phyloP scores from a whole-genome alignment of 1,140 invertebrate genomes.

The Saccostrea cuccullata region DNA sequence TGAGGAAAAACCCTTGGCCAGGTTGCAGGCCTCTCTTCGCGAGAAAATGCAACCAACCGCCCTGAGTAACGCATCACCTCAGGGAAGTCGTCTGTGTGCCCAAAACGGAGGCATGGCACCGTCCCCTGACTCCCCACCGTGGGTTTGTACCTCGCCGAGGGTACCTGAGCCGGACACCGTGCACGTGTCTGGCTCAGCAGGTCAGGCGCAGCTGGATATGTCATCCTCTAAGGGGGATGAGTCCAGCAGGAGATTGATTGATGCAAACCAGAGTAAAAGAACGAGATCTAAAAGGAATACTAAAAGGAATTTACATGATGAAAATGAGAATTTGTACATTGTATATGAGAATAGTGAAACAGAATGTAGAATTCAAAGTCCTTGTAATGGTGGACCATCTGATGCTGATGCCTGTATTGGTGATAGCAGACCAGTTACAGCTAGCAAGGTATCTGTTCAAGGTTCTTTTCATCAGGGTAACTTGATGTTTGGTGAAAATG shows the following conservation, averaged over 20 bases:
- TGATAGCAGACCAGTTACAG: background rate
- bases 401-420: background rate
- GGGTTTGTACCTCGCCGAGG: no score
- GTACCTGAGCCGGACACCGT: no score
- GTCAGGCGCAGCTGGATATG: background rate
- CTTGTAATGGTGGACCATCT: background rate
- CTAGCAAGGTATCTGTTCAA: background rate
- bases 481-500: slow-evolving; percentile 30
- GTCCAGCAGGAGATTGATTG: slow-evolving; percentile 6
- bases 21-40: background rate
- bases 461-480: slow-evolving; percentile 44
- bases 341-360: background rate
- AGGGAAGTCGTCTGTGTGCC: slow-evolving; percentile 13
- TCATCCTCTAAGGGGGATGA: background rate
- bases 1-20: background rate
- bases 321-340: background rate
- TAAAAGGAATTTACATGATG: background rate
- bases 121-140: background rate
- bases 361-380: background rate
- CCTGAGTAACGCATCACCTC: background rate
- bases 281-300: background rate
- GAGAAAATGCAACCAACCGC: background rate
- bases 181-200: no score
- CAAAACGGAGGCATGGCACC: slow-evolving; percentile 5
- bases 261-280: background rate